Evolutionary conservation across 1,140 invertebrate genomes (phyloP), one percentile per base, ranked within the genome.

Genomic region (Bombus consobrinus): DNA sequence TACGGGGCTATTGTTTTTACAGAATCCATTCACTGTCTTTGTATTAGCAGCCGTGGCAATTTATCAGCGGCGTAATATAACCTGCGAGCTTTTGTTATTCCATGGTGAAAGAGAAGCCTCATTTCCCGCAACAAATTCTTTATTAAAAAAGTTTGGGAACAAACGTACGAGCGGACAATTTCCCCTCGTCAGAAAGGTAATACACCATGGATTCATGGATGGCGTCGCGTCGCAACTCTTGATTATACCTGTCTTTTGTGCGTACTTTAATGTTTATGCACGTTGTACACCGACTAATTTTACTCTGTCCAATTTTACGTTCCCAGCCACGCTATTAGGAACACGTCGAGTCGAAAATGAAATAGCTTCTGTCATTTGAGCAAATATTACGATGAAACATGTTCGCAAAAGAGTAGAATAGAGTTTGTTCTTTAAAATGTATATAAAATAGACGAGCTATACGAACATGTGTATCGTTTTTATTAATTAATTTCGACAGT

Each of bases 131-230:
- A 88, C 84, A 88, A 80, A 66, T 83, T 78, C 74, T 78, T 88
- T 81, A 76, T 85, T 73, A 87, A 85, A 80, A 89, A 88, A 90
- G 78, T 90, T 87, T 68, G 62, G 73, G 32, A 83, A 87, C 80
- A 76, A 82, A 75, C 71, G 73, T 74, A 74, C 73, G 57, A 28
- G 64, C 64, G 37, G 32, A 43, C 74, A 82, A 85, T 73, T 81
- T 75, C 47, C 18, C 78, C 79, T 74, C 71, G 78, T 81, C 78
- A 74, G 43, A 66, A 47, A 1, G 41, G 62, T 81, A 81, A 85
- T 85, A 81, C 77, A 85, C 84, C 84, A 81, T 85, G 69, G 59
- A 73, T 85, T 74, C 77, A 37, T 43, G 41, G 53, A 53, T 6
- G 43, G 39, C 78, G 78, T 53, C 71, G 57, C 37, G 32, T 37